A percentile compares a stretch with the other conserved stretches of the same genome.
Conservation (phyloP, 1,140 invertebrate species). For the Thaumatotibia leucotreta region DNA sequence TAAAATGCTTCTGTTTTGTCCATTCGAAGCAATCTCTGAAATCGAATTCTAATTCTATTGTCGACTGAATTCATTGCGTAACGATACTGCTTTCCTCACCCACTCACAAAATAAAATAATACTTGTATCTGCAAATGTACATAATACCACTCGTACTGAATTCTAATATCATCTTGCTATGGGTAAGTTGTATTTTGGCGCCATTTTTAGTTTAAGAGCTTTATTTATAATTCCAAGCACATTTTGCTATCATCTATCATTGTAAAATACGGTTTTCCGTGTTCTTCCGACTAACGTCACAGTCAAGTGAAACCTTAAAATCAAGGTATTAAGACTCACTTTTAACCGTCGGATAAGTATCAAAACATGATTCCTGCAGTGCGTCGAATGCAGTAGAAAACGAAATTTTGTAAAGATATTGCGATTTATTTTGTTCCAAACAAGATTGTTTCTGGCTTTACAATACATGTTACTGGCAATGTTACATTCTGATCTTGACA, state of each 20-base stretch:
- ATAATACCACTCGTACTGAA: too few relatives aligned
- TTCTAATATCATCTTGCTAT: too few relatives aligned
- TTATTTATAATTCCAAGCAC: background rate
- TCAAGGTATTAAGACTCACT: background rate
- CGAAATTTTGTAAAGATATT: background rate
- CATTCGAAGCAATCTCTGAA: too few relatives aligned
- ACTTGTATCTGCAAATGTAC: too few relatives aligned
- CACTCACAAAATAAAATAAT: too few relatives aligned
- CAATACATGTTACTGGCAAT: background rate
- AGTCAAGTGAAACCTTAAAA: background rate
- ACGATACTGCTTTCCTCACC: too few relatives aligned
- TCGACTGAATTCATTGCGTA: too few relatives aligned
- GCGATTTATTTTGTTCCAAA: background rate
- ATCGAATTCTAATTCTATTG: too few relatives aligned
- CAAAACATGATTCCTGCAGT: background rate
- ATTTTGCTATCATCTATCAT: background rate
- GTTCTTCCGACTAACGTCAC: background rate
- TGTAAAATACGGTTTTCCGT: background rate
- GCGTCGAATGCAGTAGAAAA: slow-evolving; percentile 7
- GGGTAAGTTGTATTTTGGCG: too few relatives aligned
- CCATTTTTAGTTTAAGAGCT: background rate
- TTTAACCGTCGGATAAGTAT: background rate
- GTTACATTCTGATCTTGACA: background rate
- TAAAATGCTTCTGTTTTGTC: too few relatives aligned
- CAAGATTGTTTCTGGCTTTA: background rate